Evolutionary conservation across 1,140 invertebrate species (phyloP), one percentile per base, ranked within the genome.

Genomic region (Heliconius melpomene): DNA sequence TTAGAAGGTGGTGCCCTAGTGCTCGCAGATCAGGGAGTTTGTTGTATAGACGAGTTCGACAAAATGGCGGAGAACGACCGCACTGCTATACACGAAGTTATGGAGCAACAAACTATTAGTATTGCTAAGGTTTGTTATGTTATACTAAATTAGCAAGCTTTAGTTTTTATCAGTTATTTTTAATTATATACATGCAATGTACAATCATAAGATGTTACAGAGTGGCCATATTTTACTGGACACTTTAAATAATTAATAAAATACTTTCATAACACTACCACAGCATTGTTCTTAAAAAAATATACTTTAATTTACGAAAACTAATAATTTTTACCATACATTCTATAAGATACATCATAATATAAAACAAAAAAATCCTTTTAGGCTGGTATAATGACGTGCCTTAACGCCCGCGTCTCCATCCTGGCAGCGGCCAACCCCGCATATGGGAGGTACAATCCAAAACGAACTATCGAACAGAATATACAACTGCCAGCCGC

Each of bases 101-200:
- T 99, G 99, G 99, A 99, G 95, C 99, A 99, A 89, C 99, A 99
- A 95, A 99, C 99, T 2, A 99, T 99, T 83, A 99, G 98, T 70
- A 99, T 99, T 91, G 99, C 99, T 16, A 99, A 99, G 96, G 97
- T 97, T 90, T 54, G 11, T 18, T 66, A 3, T 16, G 29, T 29
- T 16, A 7, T 57, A 18, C 16, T 52, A 20, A 52, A 52, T 20
- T 20, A 46, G 13, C 16, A 16, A 46, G 40, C 0, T 16, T 46
- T 46, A 46, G 40, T 16, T 46, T 16, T 46, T 16, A 16, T 46
- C 40, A 3, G 1, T 46, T 46, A 16, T 46, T 5, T 46, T 46
- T 16, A 6, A 46, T 46, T 3, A 46, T 46, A 46, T 46, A 46
- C 13, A 13, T 46, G 40, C 11, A 46, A 46, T 46, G 11, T 46